Base-by-base conservation (phyloP, 1,140 invertebrate species). In the Dermatophagoides farinae region DNA sequence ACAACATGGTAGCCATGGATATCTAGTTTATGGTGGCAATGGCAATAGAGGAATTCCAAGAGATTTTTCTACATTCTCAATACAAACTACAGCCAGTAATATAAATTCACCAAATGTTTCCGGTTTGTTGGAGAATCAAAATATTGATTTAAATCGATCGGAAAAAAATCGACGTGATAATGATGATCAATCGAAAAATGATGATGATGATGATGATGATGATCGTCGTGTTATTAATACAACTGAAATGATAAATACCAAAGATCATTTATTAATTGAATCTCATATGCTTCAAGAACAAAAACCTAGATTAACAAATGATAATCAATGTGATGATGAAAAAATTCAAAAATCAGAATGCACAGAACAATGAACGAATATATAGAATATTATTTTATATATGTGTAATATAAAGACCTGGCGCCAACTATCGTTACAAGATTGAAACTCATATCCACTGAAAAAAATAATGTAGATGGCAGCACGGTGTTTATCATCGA, bases 261-360 rank as follows among this genome's bases (percentile, higher is more conserved):
- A 55, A 44, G 14, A 14, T 14, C 14, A 53, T 22, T 22, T 16
- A n/a, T 25, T 55, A 41, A 8, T 54, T 12, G 53, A 55, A 38
- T 55, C 53, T 18, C 53, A 55, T 44, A 55, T 55, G 53, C 38
- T 55, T 37, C 5, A 55, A 25, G 53, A 55, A 38, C 53, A 55
- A 43, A 43, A 31, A 31, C 8, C 31, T 31, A 31, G 31, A 31
- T 31, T 8, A 31, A 31, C 31, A 31, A 31, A 31, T 31, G 31
- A 31, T 31, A 31, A 31, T 31, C 31, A 31, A 31, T 31, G 31
- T 31, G 31, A 31, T 31, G 31, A 31, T 4, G 8, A 31, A 31
- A 31, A 4, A 31, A 31, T 31, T 8, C 31, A 8, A 31, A 31
- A 31, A 31, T 31, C 8, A 31, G 31, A 31, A 31, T 31, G 2